These are phyloP conservation scores for Xylocopa sonorina DNA, from an alignment of 1,140 invertebrate species.

Conservation along the genomic window DNA sequence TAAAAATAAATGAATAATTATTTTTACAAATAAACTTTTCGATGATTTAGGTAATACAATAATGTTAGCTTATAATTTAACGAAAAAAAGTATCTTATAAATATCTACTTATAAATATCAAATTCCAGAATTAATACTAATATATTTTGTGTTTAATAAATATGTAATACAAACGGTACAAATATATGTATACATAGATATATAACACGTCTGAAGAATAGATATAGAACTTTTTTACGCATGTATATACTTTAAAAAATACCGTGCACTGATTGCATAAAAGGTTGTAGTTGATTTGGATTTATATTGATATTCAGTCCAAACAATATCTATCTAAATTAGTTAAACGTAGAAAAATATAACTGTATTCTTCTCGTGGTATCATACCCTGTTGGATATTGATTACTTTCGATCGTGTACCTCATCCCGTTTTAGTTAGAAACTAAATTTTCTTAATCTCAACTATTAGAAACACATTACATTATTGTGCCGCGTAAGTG, in stretches of 20 bases:
- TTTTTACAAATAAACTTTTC: no score
- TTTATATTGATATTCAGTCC: neutral
- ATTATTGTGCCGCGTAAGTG: slow-evolving; percentile 1
- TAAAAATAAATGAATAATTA: no score
- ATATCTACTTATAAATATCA: neutral
- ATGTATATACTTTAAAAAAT: neutral
- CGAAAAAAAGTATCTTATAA: neutral
- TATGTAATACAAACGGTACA: slow-evolving; percentile 14
- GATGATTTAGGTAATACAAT: no score
- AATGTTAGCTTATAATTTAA: neutral
- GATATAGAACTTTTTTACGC: neutral
- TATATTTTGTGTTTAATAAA: neutral
- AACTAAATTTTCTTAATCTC: no score
- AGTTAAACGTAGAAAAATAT: no score
- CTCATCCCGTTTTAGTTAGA: no score
- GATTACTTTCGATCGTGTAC: no score
- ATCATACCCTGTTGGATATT: no score
- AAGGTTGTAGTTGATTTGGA: neutral
- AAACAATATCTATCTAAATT: no score
- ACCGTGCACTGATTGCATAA: slow-evolving; percentile 23
- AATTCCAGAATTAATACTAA: neutral
- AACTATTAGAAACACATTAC: no score
- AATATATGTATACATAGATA: slow-evolving; percentile 3
- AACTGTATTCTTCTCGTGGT: no score
- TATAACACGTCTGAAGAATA: slow-evolving; percentile 5